Percentiles rank a stretch among this genome's conserved stretches.
phyloP scores from a whole-genome alignment of 2,113 vertebrate genomes.

The Cinclus mexicanus region DNA sequence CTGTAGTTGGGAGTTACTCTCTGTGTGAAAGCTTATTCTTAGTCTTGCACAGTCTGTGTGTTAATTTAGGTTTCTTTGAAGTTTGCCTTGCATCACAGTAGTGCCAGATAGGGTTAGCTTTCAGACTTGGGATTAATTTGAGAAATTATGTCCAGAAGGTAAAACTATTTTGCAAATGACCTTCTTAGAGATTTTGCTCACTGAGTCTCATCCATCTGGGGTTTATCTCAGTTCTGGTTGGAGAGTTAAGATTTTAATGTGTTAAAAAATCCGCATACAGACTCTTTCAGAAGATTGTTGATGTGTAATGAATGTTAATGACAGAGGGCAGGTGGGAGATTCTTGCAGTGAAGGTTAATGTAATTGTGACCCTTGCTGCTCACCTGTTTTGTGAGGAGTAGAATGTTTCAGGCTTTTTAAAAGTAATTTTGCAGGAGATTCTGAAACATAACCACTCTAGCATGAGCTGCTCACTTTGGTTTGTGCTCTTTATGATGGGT shows the following conservation, averaged over 20 bases:
- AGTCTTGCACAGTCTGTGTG: not conserved
- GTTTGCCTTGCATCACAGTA: not conserved
- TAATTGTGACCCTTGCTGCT: not conserved
- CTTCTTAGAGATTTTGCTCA: slow-evolving; percentile 10
- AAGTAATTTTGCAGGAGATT: not conserved
- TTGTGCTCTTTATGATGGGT: not conserved
- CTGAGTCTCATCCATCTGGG: not conserved
- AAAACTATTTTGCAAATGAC: slow-evolving; percentile 17
- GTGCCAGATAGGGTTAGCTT: not conserved
- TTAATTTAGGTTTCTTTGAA: slow-evolving; percentile 35
- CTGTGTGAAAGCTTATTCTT: not conserved
- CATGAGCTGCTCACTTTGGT: not conserved
- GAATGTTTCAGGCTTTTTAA: not conserved
- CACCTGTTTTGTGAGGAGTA: not conserved
- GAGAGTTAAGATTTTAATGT: slow-evolving; percentile 34
- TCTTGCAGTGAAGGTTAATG: not conserved
- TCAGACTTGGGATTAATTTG: slow-evolving; percentile 19
- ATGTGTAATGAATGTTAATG: slow-evolving; percentile 9
- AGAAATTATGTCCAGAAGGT: slow-evolving; percentile 8
- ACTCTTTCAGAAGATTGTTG: not conserved
- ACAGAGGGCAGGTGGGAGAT: not conserved
- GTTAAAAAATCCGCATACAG: slow-evolving; percentile 17
- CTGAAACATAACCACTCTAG: not conserved
- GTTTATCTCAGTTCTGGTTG: not conserved
- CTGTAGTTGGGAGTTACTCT: not conserved